A percentile compares a stretch with the other conserved stretches of the same genome.
These are phyloP conservation scores for Falcaria lacertinaria DNA, from an alignment of 2,888 invertebrate species.

Conservation along the genomic window DNA sequence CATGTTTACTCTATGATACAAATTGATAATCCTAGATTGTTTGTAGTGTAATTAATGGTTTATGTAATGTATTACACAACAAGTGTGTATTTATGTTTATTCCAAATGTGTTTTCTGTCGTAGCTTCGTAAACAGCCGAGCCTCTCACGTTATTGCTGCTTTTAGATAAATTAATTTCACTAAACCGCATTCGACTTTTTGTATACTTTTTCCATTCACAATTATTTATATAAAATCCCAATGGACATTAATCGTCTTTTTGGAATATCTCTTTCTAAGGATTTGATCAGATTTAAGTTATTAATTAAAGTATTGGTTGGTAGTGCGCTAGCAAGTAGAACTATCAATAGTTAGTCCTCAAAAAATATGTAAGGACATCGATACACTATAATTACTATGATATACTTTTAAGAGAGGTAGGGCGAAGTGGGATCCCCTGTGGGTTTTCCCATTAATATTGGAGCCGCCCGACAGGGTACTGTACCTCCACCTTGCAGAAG, in stretches of 20 bases:
- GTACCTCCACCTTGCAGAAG: too few relatives aligned
- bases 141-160: neutral
- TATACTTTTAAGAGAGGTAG: too few relatives aligned
- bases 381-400: too few relatives aligned
- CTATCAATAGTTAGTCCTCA: too few relatives aligned
- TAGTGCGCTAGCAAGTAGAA: too few relatives aligned
- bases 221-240: neutral
- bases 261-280: neutral
- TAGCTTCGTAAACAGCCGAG: neutral
- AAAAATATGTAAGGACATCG: too few relatives aligned
- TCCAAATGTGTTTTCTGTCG: neutral
- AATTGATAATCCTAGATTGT: neutral
- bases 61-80: too few relatives aligned
- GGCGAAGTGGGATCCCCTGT: too few relatives aligned
- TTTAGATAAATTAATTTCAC: conserved; percentile 2
- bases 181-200: neutral
- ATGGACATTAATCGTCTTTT: neutral
- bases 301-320: neutral
- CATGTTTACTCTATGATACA: too few relatives aligned
- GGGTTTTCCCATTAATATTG: too few relatives aligned
- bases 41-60: neutral
- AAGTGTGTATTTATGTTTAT: neutral
- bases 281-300: neutral
- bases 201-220: neutral
- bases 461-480: too few relatives aligned